Conservation (phyloP, 2,888 invertebrate species). For the Tipula helvola region DNA sequence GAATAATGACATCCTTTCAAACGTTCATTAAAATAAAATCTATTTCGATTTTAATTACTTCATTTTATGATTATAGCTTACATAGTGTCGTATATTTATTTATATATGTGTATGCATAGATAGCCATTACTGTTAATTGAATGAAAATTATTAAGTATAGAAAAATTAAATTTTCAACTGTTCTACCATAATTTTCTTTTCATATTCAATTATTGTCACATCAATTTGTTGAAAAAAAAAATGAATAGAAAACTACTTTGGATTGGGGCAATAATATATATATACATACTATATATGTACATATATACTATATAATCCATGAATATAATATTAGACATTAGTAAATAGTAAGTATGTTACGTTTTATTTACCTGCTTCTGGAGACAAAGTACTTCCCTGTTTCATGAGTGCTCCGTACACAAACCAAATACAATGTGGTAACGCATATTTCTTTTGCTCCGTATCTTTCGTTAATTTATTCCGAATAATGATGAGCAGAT, state of each 20-base stretch:
- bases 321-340: not conserved
- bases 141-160: not conserved
- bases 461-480: conserved; percentile 47
- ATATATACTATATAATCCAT: not conserved
- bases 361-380: conserved; percentile 54
- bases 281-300: not conserved
- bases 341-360: too few species aligned
- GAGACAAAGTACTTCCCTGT: conserved; percentile 71
- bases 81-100: not conserved
- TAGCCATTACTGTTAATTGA: not conserved
- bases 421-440: conserved; percentile 72
- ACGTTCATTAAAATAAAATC: not conserved
- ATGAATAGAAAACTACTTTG: not conserved
- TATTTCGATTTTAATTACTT: not conserved
- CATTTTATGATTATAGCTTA: not conserved
- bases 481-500: conserved; percentile 51
- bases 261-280: not conserved
- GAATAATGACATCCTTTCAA: not conserved
- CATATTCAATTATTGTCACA: not conserved
- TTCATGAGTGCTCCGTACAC: conserved; percentile 78
- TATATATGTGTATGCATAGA: not conserved
- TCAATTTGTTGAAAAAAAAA: not conserved
- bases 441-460: conserved; percentile 42
- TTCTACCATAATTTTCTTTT: not conserved
- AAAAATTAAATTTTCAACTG: not conserved